Evolutionary conservation across 2,113 vertebrate species (phyloP), one percentile per base, ranked within the genome.

Genomic region (Menura novaehollandiae): DNA sequence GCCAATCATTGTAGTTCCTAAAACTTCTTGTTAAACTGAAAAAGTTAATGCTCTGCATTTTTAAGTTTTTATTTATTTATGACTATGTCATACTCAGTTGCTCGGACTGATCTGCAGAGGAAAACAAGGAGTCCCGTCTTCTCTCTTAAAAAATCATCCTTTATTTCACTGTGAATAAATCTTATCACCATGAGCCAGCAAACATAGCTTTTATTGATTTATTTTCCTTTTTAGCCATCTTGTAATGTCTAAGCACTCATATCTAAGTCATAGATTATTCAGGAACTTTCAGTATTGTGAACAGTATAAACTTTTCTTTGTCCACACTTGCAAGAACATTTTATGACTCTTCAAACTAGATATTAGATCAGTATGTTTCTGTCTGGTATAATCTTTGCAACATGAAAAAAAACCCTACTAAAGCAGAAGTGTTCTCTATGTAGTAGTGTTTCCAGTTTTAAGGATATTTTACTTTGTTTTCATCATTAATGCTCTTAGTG

Each of bases 121-220:
- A 43, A 85, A 87, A 91, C 27, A 9, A 28, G 37, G 69, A 93
- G 37, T 75, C 22, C 18, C 18, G 24, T 77, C 37, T 73, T 66
- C 28, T 89, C 15, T 60, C 20, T 51, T 78, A 33, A 75, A 87
- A 56, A 51, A 60, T 78, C 44, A 60, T 72, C n/a, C 30, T 81
- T 94, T 33, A 60, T 89, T 93, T 63, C 69, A 11, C 78, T 89
- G 69, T 73, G 88, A 89, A 89, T 64, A 85, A 89, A 88, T 91
- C 62, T 76, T 88, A 74, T 46, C 30, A 66, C 49, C 20, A 32
- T 37, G 56, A 89, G 66, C 37, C 71, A 91, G 69, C 72, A 58
- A 94, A 76, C 51, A 85, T 53, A 79, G 53, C 66, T 96, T 94
- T 95, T 91, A 88, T 80, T 76, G 87, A 88, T 88, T 92, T 75